These are phyloP conservation scores for Tetragnatha montana DNA, from an alignment of 2,888 invertebrate genomes.

Conservation along the genomic window DNA sequence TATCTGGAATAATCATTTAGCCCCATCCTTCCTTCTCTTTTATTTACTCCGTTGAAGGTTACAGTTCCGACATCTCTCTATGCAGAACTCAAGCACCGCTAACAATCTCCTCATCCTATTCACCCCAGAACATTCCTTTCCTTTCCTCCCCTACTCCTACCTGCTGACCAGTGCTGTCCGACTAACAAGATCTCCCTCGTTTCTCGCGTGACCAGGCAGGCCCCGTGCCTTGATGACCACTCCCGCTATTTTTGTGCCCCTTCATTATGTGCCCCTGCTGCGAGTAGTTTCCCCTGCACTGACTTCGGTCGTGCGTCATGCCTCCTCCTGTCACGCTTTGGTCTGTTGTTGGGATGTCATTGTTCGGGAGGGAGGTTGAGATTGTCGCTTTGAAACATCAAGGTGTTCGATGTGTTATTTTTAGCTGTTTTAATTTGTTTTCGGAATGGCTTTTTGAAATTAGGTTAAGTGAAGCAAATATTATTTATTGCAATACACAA, in stretches of 20 bases:
- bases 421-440: neutral
- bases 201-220: slow-evolving; percentile 45
- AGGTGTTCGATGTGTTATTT: neutral
- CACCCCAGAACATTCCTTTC: neutral
- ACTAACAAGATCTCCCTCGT: slow-evolving; percentile 38
- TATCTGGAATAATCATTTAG: no score
- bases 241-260: neutral
- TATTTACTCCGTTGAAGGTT: no score
- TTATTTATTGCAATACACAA: no score
- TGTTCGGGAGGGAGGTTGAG: neutral
- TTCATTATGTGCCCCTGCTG: slow-evolving; percentile 18
- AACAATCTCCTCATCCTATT: neutral
- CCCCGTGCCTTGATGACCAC: neutral
- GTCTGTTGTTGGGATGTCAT: neutral
- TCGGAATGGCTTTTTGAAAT: no score
- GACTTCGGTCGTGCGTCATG: slow-evolving; percentile 25
- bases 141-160: neutral
- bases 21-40: no score
- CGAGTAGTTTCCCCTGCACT: slow-evolving; percentile 1
- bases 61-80: neutral
- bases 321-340: neutral
- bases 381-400: neutral
- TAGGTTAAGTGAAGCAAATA: no score
- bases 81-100: neutral
- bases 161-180: slow-evolving; percentile 1